These are phyloP conservation scores for Regulus satrapa DNA, from an alignment of 2,113 vertebrate species.

Conservation along the genomic window DNA sequence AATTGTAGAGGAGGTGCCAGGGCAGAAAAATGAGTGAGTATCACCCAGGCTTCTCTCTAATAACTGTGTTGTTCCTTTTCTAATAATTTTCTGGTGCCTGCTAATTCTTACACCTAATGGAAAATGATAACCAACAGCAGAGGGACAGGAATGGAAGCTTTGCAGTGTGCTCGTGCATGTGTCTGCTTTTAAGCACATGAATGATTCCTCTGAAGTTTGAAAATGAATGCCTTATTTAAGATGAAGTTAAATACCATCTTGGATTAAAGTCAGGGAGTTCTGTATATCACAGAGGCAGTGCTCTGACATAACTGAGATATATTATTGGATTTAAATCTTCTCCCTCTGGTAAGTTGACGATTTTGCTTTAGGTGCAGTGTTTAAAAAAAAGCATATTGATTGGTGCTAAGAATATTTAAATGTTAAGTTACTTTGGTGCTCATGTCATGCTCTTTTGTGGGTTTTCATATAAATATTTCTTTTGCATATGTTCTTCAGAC, in stretches of 20 bases:
- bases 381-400: neutral
- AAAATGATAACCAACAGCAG: neutral
- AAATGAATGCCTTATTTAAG: neutral
- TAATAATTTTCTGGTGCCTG: neutral
- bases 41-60: neutral
- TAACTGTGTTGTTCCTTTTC: neutral
- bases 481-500: neutral
- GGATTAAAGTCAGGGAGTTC: neutral
- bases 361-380: neutral
- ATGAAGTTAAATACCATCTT: neutral
- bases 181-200: neutral
- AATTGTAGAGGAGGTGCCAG: neutral
- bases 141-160: neutral
- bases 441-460: neutral
- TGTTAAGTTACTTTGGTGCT: neutral
- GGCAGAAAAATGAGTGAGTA: neutral
- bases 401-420: neutral
- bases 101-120: neutral
- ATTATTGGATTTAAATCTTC: neutral
- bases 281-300: neutral
- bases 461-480: neutral
- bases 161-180: fast-evolving
- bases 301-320: neutral
- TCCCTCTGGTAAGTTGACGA: neutral
- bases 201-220: conserved; percentile 5